Evolutionary conservation across 1,140 invertebrate genomes (phyloP).

Genomic region (Drosophila triauraria): DNA sequence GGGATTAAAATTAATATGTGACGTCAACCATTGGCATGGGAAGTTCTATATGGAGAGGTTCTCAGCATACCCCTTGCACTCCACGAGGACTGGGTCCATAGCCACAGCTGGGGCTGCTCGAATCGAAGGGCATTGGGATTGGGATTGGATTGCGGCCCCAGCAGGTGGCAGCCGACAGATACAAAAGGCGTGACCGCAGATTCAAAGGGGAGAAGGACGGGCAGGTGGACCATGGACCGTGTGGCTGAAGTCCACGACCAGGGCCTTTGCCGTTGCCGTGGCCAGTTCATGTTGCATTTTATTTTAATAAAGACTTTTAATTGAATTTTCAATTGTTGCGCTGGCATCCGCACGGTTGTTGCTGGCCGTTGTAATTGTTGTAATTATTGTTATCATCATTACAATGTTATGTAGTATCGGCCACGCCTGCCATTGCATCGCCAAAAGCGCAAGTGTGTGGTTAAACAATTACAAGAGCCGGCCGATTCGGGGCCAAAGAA

Average conservation of each 20-base stretch:
- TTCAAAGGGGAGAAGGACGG: constrained; percentile 1
- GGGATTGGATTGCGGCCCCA: constrained; percentile 32
- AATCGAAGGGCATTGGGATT: constrained; percentile 4
- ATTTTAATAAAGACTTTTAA: constrained; percentile 84
- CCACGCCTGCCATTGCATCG: constrained; percentile 23
- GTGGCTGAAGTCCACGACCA: constrained; percentile 14
- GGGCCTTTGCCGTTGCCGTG: constrained; percentile 42
- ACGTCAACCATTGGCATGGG: too few relatives aligned
- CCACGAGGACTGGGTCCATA: constrained; percentile 7
- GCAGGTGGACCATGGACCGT: constrained; percentile 8
- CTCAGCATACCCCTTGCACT: not conserved
- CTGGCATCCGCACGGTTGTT: constrained; percentile 36
- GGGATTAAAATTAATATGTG: not conserved
- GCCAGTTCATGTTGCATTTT: constrained; percentile 71
- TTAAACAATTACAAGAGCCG: constrained; percentile 66
- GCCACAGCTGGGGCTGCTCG: constrained; percentile 49
- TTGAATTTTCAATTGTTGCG: constrained; percentile 83
- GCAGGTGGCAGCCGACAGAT: constrained; percentile 63
- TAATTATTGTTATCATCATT: constrained; percentile 70
- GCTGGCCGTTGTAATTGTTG: constrained; percentile 54
- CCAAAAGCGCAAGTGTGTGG: constrained; percentile 71
- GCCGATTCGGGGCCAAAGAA: too few relatives aligned
- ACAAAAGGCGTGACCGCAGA: constrained; percentile 67
- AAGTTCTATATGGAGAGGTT: too few relatives aligned
- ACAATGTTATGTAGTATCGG: constrained; percentile 65